These are phyloP conservation scores for Xylocopa sonorina DNA, from an alignment of 1,140 invertebrate genomes.

Conservation along the genomic window DNA sequence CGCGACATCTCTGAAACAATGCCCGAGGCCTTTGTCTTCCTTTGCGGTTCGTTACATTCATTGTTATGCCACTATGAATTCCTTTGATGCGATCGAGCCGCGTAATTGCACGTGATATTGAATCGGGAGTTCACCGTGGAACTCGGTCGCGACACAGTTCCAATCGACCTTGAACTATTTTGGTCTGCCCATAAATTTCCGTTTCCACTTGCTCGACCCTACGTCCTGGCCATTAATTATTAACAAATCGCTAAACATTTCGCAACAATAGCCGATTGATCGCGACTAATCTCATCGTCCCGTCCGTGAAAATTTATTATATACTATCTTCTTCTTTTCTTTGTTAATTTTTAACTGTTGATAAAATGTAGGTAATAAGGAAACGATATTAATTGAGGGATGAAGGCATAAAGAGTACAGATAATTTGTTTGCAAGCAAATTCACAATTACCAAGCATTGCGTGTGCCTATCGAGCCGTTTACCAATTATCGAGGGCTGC, in stretches of 20 bases:
- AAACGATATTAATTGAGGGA: background rate
- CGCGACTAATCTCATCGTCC: too few species aligned
- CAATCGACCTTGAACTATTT: constrained; percentile 45
- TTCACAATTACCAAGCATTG: constrained; percentile 6
- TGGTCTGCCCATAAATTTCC: constrained; percentile 37
- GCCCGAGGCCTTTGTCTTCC: background rate
- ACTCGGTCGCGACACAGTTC: constrained; percentile 44
- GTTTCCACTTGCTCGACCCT: background rate
- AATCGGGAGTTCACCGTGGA: constrained; percentile 34
- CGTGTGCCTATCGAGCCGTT: constrained; percentile 55
- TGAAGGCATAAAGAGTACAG: too few species aligned
- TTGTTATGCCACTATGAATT: background rate
- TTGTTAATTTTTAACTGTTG: background rate
- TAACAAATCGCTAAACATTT: constrained; percentile 17
- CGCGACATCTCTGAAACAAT: too few species aligned
- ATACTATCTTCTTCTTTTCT: too few species aligned
- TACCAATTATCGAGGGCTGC: constrained; percentile 63
- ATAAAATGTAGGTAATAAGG: background rate
- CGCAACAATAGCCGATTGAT: background rate
- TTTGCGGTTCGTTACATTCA: background rate
- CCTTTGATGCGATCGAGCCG: constrained; percentile 19
- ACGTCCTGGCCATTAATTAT: background rate
- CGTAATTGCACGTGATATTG: constrained; percentile 35
- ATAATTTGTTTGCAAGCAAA: background rate
- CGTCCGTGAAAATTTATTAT: background rate